Base-by-base conservation (phyloP, 2,113 vertebrate genomes). In the Oreotrochilus melanogaster region DNA sequence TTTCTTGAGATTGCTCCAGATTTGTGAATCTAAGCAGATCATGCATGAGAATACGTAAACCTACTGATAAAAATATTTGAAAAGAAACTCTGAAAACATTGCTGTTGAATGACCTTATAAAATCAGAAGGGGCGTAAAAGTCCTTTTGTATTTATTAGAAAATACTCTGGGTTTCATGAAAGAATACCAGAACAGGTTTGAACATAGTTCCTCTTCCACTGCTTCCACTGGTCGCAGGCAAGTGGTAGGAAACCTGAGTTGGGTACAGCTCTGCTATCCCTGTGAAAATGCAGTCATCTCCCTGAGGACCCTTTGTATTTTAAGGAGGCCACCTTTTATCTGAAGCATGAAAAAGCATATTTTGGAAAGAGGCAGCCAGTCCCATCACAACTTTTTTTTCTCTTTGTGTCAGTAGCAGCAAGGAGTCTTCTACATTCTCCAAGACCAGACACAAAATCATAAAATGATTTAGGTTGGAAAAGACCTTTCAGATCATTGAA, bases 271-370 rank as follows among this genome's bases (percentile, higher is more conserved):
- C 45, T 53, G 7, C 4, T 80, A 31, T 54, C 27, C 16, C 18
- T 27, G 5, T 50, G 58, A 79, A 78, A 57, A 18, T 43, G 37
- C 53, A 67, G 17, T 42, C 18, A 37, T 18, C 8, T 37, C 45
- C 47, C 25, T 28, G 18, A 65, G 19, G n/a, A 54, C 12, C 35
- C 17, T 10, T 0, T 42, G 31, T 51, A 21, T 16, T 89, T 83
- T 57, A 72, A 43, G 42, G 19, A 86, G 35, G 48, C 6, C 4
- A 31, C 4, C 10, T 48, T 14, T 3, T 16, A 39, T 12, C 27
- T 2, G 3, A 83, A 88, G 10, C 1, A 0, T 45, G 21, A 56
- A 43, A 78, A 66, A 18, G 1, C 5, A 0, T 16, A 9, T 54
- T 76, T 73, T 76, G 30, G 35, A 81, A 75, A 70, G 35, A 61